Conservation (phyloP, 2,113 vertebrate genomes). For the Phalacrocorax pelagicus region DNA sequence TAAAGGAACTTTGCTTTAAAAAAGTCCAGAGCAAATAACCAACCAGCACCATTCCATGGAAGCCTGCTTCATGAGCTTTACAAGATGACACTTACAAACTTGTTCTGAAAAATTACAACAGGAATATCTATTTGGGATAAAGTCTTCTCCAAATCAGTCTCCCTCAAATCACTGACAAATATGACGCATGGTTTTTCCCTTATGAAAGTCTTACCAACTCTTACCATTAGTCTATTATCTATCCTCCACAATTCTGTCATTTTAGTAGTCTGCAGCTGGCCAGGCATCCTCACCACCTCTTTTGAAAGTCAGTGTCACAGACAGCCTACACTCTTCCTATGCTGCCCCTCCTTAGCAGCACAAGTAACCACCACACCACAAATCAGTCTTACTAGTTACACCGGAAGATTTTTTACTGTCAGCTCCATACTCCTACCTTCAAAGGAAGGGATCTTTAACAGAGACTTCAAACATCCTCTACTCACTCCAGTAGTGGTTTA, state of each 20-base stretch:
- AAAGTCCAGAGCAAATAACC: not conserved
- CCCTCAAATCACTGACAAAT: not conserved
- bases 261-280: not conserved
- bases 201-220: not conserved
- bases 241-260: not conserved
- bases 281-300: not conserved
- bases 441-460: not conserved
- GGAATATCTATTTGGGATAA: not conserved
- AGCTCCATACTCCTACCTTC: not conserved
- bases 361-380: not conserved
- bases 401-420: not conserved
- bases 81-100: not conserved
- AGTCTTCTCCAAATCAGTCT: not conserved
- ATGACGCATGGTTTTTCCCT: not conserved
- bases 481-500: not conserved
- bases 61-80: not conserved
- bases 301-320: fast-evolving
- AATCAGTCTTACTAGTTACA: not conserved
- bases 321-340: not conserved
- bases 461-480: not conserved
- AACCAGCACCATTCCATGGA: not conserved
- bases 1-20: not conserved
- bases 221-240: not conserved
- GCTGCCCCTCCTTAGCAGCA: not conserved
- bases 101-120: not conserved